Conservation (phyloP, 2,888 invertebrate genomes). For the Himalopsyche japonica region DNA sequence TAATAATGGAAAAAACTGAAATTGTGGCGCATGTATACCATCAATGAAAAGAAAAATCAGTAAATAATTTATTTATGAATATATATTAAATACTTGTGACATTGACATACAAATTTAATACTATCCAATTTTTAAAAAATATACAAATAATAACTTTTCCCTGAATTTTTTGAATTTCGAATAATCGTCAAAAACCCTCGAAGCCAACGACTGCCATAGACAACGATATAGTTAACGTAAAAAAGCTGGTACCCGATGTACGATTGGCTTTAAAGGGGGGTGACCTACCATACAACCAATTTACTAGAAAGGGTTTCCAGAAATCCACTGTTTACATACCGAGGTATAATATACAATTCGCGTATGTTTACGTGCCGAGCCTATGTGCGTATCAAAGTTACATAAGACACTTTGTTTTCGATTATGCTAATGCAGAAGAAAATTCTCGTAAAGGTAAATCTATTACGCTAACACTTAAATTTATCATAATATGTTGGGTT, state of each 20-base stretch:
- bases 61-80: too few species aligned
- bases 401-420: neutral
- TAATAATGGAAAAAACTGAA: too few species aligned
- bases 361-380: neutral
- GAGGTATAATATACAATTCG: neutral
- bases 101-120: too few species aligned
- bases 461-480: neutral
- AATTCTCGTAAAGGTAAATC: neutral
- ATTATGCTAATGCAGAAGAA: neutral
- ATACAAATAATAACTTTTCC: too few species aligned
- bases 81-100: too few species aligned
- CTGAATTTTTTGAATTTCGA: too few species aligned
- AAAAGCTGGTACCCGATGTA: neutral
- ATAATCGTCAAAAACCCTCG: too few species aligned
- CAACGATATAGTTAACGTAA: neutral
- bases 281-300: neutral
- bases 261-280: neutral
- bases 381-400: neutral
- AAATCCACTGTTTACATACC: neutral
- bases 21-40: too few species aligned
- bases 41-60: too few species aligned
- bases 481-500: neutral
- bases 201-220: too few species aligned
- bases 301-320: neutral
- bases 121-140: too few species aligned